These are phyloP conservation scores for Gymnoscelis rufifasciata DNA, from an alignment of 2,888 invertebrate genomes.

Conservation along the genomic window DNA sequence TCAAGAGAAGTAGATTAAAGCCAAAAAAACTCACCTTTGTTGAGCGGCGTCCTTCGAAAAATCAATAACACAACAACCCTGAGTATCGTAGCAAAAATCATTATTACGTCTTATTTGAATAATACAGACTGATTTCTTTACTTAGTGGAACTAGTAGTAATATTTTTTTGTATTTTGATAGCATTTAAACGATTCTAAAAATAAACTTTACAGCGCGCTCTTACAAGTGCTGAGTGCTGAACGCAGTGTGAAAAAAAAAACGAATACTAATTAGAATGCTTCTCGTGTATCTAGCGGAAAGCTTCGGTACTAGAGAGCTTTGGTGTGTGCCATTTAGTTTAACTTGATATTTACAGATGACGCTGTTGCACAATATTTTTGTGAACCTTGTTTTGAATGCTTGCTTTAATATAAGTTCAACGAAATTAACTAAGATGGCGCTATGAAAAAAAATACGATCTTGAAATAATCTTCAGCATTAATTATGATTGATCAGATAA, in stretches of 20 bases:
- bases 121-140: slow-evolving; percentile 1
- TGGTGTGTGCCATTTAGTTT: neutral
- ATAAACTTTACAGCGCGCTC: slow-evolving; percentile 21
- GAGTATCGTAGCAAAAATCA: neutral
- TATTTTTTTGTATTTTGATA: neutral
- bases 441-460: neutral
- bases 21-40: slow-evolving; percentile 9
- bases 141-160: neutral
- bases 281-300: slow-evolving; percentile 18
- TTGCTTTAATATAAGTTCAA: slow-evolving; percentile 9
- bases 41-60: slow-evolving; percentile 13
- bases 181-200: slow-evolving; percentile 16
- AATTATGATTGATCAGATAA: too few relatives aligned
- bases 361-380: neutral
- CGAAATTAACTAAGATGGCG: slow-evolving; percentile 26
- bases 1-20: too few relatives aligned
- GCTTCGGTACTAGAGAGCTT: slow-evolving; percentile 16
- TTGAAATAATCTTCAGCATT: too few relatives aligned
- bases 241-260: slow-evolving; percentile 14
- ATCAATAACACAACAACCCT: slow-evolving; percentile 18
- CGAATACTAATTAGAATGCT: slow-evolving; percentile 8
- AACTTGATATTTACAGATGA: slow-evolving; percentile 3
- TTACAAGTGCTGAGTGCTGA: slow-evolving; percentile 16
- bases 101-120: neutral
- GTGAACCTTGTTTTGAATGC: neutral